Conservation (phyloP, 2,888 invertebrate species). For the Amiota mariae region DNA sequence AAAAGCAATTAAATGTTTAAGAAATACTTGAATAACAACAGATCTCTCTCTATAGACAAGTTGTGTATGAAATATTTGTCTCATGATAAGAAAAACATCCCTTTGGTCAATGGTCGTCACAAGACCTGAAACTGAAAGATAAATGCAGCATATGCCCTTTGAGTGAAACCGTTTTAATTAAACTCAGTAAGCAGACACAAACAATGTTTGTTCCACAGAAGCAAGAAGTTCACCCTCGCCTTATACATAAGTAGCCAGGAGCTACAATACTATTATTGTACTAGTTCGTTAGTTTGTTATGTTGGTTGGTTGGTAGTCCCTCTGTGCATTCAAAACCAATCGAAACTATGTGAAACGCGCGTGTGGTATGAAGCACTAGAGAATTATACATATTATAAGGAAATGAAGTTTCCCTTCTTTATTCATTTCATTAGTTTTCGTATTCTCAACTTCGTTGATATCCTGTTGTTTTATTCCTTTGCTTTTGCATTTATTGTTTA, state of each 20-base stretch:
- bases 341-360: slow-evolving; percentile 63
- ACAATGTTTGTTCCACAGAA: neutral
- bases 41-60: too few species aligned
- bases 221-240: neutral
- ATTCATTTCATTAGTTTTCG: slow-evolving; percentile 30
- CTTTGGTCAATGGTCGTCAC: too few species aligned
- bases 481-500: slow-evolving; percentile 7
- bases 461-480: too few species aligned
- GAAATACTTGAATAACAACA: too few species aligned
- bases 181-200: neutral
- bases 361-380: slow-evolving; percentile 51
- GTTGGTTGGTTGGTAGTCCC: neutral
- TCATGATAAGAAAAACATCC: too few species aligned
- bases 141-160: slow-evolving; percentile 59
- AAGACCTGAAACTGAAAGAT: too few species aligned
- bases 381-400: too few species aligned
- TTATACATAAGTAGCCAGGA: neutral
- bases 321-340: neutral
- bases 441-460: neutral
- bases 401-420: slow-evolving; percentile 18
- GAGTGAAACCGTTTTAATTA: slow-evolving; percentile 62
- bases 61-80: too few species aligned
- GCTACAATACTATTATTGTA: too few species aligned
- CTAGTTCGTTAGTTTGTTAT: neutral
- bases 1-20: neutral